A percentile compares a stretch with the other conserved stretches of the same genome.
These are phyloP conservation scores for Xylocampa areola DNA, from an alignment of 2,888 invertebrate species.

Conservation along the genomic window DNA sequence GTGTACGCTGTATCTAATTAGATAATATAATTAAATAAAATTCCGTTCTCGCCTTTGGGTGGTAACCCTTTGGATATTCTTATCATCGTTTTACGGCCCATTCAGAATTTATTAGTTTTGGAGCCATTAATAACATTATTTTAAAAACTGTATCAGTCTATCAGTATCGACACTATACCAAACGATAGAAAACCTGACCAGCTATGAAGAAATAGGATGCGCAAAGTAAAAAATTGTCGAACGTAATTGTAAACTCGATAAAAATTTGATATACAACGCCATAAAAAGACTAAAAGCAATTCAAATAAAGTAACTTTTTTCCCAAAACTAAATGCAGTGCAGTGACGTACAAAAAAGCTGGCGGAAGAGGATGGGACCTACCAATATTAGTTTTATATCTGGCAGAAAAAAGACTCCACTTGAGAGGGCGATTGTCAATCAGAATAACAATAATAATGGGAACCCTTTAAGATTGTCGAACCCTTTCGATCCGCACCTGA, in stretches of 20 bases:
- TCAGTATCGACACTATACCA: slow-evolving; percentile 15
- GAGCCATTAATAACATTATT: slow-evolving; percentile 52
- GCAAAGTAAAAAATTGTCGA: slow-evolving; percentile 37
- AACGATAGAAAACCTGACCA: slow-evolving; percentile 12
- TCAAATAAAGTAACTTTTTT: slow-evolving; percentile 83
- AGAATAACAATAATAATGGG: slow-evolving; percentile 86
- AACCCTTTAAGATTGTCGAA: slow-evolving; percentile 82
- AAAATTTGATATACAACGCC: slow-evolving; percentile 66
- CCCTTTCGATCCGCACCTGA: slow-evolving; percentile 87
- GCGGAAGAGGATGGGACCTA: slow-evolving; percentile 89
- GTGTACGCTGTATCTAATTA: slow-evolving; percentile 83
- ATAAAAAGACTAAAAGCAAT: slow-evolving; percentile 73
- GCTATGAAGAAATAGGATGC: slow-evolving; percentile 28
- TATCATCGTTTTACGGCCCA: slow-evolving; percentile 71
- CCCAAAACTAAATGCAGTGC: slow-evolving; percentile 75
- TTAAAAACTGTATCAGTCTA: slow-evolving; percentile 35
- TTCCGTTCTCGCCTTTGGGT: slow-evolving; percentile 83
- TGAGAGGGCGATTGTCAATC: slow-evolving; percentile 85
- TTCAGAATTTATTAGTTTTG: slow-evolving; percentile 58
- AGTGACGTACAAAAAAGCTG: slow-evolving; percentile 81
- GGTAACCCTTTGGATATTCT: slow-evolving; percentile 74
- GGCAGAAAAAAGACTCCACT: slow-evolving; percentile 84
- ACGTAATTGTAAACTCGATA: slow-evolving; percentile 54
- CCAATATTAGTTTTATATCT: slow-evolving; percentile 90
- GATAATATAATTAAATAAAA: slow-evolving; percentile 82